phyloP scores from a whole-genome alignment of 2,797 vertebrate species.

The Etheostoma nigrum region DNA sequence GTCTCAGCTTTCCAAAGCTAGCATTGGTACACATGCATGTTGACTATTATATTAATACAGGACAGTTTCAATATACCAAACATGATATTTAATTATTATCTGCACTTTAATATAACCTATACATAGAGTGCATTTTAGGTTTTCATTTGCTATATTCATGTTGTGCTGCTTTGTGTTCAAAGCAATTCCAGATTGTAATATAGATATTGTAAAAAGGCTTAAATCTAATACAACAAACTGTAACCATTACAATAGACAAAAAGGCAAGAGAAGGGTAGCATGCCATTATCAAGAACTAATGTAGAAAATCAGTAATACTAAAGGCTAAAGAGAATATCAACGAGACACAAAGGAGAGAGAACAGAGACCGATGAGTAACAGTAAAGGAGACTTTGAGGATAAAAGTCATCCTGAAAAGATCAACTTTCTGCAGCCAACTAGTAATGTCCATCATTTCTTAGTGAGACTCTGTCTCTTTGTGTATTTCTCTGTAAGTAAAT shows the following conservation, averaged over 20 bases:
- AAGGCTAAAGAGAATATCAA: background rate
- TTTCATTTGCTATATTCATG: background rate
- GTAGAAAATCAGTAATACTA: conserved; percentile 14
- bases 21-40: background rate
- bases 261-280: background rate
- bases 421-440: background rate
- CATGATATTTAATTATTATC: background rate
- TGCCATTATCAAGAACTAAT: conserved; percentile 9
- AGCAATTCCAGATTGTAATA: background rate
- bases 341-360: background rate
- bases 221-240: background rate
- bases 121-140: background rate
- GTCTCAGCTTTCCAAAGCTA: too few relatives aligned
- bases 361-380: conserved; percentile 10
- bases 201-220: background rate
- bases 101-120: too few relatives aligned
- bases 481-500: background rate
- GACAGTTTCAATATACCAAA: too few relatives aligned
- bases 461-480: background rate
- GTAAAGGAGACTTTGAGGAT: conserved; percentile 19
- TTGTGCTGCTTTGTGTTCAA: background rate
- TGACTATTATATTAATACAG: background rate
- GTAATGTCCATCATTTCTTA: conserved; percentile 1
- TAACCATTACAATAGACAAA: background rate
- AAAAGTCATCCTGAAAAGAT: conserved; percentile 26